phyloP scores from a whole-genome alignment of 2,113 vertebrate genomes.

The Enhydra lutris region DNA sequence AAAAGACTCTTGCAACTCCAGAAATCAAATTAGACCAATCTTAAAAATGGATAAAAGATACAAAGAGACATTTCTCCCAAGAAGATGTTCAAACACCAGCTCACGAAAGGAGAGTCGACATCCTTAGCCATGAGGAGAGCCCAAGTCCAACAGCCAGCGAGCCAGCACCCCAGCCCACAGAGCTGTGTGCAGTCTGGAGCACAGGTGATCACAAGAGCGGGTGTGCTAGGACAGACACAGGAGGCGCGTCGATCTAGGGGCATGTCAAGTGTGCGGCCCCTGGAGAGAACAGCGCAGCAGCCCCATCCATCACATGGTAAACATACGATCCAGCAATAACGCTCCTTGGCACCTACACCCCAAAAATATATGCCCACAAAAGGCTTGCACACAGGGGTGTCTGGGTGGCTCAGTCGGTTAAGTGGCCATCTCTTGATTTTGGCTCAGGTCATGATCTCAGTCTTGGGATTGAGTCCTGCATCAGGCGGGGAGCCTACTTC shows the following conservation, averaged over 20 bases:
- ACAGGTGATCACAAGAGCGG: neutral
- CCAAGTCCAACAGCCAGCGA: neutral
- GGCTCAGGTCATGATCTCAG: neutral
- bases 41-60: neutral
- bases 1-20: neutral
- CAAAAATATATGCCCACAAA: neutral
- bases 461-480: neutral
- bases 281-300: neutral
- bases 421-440: neutral
- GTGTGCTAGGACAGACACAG: neutral
- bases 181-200: neutral
- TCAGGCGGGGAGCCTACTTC: neutral
- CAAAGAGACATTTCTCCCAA: neutral
- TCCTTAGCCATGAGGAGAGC: too few relatives aligned
- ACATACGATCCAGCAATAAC: neutral
- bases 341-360: neutral
- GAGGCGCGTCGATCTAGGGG: neutral
- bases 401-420: neutral
- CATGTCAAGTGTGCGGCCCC: neutral
- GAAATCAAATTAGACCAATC: neutral
- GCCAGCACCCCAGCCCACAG: rapidly evolving
- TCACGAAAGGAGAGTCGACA: rapidly evolving
- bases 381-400: neutral
- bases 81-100: neutral
- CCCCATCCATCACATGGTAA: neutral